Base-by-base conservation (phyloP, 2,888 invertebrate genomes). In the Lobophora halterata region DNA sequence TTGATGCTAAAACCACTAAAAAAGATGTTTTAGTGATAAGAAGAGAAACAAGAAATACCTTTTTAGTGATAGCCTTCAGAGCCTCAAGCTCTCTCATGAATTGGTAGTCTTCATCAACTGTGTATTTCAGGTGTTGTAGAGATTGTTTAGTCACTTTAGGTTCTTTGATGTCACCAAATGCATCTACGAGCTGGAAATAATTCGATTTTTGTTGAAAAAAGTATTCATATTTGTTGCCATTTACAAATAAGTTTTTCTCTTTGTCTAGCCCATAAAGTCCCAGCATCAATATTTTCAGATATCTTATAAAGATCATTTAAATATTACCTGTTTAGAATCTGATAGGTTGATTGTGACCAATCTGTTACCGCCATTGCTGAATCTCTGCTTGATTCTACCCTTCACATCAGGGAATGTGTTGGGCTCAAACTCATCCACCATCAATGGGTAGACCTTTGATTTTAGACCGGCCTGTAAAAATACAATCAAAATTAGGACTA, bases 301-400 rank as follows among this genome's bases (percentile, higher is more conserved):
- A 7, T 3, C 8, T 26, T 5, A 26, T 5, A 16, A 1, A 4
- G 16, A 9, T 9, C 5, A 16, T 11, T 7, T 20, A 20, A 44
- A n/a, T n/a, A n/a, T 87, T 88, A 94, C 93, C 69, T 91, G 90
- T 55, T 91, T 88, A 20, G 89, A 77, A 41, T 93, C 89, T 0
- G 89, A 88, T 7, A 94, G 79, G 47, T 90, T 89, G 43, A 95
- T 79, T 56, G 92, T 89, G 20, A 93, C 88, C 13, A 93, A 79
- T 32, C 89, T 89, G 51, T 90, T 91, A 40, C 87, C 88, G 28
- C 88, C 87, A 46, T 90, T 89, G 4, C 90, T 89, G 58, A 91
- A 90, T 27, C 91, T 83, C 58, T 91, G 90, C 29, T 85, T 71
- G 32, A 93, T 87, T 46, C 91, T 86, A 55, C 89, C 88, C 36